phyloP scores from a whole-genome alignment of 2,797 vertebrate species.

The Falco columbarius region DNA sequence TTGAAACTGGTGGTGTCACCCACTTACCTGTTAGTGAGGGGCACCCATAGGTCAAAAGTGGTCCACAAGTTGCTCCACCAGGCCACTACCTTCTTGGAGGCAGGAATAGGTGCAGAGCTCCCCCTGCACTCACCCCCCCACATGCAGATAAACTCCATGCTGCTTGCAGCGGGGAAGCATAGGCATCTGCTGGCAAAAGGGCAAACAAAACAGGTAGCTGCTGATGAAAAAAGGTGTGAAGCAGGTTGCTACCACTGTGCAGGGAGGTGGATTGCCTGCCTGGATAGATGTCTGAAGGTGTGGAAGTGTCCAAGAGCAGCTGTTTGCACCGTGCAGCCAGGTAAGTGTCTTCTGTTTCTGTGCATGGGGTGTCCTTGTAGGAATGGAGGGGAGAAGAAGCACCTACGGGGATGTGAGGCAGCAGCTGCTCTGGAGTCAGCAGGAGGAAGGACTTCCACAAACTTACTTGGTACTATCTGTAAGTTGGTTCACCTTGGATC shows the following conservation, averaged over 20 bases:
- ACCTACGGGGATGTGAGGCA: not conserved
- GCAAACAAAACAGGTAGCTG: not conserved
- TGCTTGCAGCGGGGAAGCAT: not conserved
- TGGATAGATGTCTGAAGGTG: not conserved
- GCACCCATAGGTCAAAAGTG: not conserved
- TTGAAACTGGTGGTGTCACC: not conserved
- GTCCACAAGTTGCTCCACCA: not conserved
- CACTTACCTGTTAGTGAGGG: not conserved
- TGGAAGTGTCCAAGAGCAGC: not conserved
- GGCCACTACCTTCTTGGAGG: not conserved
- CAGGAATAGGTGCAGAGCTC: not conserved
- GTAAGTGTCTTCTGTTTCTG: not conserved
- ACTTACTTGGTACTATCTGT: not conserved
- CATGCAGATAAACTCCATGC: not conserved
- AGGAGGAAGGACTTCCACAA: not conserved
- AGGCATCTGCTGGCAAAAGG: not conserved
- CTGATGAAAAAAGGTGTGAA: not conserved
- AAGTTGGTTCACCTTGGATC: not conserved
- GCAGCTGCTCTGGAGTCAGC: not conserved
- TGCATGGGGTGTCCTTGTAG: not conserved
- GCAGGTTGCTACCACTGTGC: not conserved
- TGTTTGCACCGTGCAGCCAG: accelerated
- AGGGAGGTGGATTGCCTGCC: not conserved
- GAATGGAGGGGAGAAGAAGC: not conserved
- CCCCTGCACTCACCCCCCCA: not conserved